Conservation (phyloP, 1,140 invertebrate genomes). For the Lutraria rhynchaena region DNA sequence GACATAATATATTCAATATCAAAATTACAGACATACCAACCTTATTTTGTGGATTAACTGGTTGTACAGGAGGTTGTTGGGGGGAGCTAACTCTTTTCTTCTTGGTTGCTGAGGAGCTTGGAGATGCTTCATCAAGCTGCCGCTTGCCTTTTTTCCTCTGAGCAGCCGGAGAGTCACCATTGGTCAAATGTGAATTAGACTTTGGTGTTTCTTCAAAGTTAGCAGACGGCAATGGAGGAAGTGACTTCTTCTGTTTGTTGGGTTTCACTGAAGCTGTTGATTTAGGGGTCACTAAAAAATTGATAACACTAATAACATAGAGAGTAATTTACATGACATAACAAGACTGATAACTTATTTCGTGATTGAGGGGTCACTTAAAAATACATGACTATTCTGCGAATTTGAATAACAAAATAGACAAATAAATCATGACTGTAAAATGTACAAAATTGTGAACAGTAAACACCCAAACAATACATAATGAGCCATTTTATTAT, state of each 20-base stretch:
- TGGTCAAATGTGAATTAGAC: not conserved
- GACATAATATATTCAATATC: not conserved
- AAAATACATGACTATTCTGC: too few species aligned
- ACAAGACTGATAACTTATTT: too few species aligned
- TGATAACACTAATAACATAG: too few species aligned
- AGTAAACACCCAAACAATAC: too few species aligned
- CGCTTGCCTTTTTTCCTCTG: slow-evolving; percentile 26
- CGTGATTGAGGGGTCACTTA: too few species aligned
- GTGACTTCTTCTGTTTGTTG: slow-evolving; percentile 14
- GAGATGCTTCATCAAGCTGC: slow-evolving; percentile 17
- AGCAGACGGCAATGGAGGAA: slow-evolving; percentile 23
- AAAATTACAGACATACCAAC: not conserved
- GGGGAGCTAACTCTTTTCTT: slow-evolving; percentile 50
- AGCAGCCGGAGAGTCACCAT: slow-evolving; percentile 1
- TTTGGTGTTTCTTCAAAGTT: slow-evolving; percentile 16
- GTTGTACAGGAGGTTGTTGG: not conserved
- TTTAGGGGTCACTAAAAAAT: slow-evolving; percentile 32
- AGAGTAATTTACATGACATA: too few species aligned
- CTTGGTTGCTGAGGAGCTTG: slow-evolving; percentile 17
- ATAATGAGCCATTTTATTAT: too few species aligned
- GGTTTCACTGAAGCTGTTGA: not conserved
- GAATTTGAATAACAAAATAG: too few species aligned
- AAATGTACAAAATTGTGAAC: too few species aligned
- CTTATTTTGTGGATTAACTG: slow-evolving; percentile 37
- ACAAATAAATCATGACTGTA: too few species aligned